A percentile compares a stretch with the other conserved stretches of the same genome.
Evolutionary conservation across 2,113 vertebrate species (phyloP).

Genomic region (Neolamprologus sp.): DNA sequence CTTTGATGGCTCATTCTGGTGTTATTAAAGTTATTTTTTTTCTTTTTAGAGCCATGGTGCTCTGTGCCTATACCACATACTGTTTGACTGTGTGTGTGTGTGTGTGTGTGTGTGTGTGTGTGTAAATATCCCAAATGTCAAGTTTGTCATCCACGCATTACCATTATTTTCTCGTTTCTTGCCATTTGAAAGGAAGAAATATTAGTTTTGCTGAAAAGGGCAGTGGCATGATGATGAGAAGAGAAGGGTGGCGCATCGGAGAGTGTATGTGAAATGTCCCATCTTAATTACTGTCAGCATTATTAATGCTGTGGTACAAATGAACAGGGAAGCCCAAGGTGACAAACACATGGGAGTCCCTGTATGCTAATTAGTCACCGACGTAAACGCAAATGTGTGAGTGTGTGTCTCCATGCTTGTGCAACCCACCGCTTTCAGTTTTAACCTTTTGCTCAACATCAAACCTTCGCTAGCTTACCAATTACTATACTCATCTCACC

Average conservation of each 20-base stretch:
- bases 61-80: neutral
- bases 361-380: conserved; percentile 45
- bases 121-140: neutral
- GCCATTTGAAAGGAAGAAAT: neutral
- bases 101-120: neutral
- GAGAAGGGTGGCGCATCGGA: neutral
- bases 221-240: neutral
- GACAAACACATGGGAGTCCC: conserved; percentile 31
- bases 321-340: conserved; percentile 34
- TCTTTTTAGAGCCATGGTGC: neutral
- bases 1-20: neutral
- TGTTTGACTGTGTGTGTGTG: neutral
- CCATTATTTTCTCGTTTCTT: neutral
- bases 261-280: neutral
- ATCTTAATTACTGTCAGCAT: conserved; percentile 11
- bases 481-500: conserved; percentile 44
- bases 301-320: conserved; percentile 51
- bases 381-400: neutral
- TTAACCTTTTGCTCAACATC: neutral
- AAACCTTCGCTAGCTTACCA: conserved; percentile 20
- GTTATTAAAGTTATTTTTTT: neutral
- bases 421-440: neutral
- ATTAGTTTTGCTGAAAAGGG: neutral
- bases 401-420: neutral
- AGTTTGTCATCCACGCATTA: neutral